Evolutionary conservation across 2,888 invertebrate species (phyloP).

Genomic region (Melanophora roralis): DNA sequence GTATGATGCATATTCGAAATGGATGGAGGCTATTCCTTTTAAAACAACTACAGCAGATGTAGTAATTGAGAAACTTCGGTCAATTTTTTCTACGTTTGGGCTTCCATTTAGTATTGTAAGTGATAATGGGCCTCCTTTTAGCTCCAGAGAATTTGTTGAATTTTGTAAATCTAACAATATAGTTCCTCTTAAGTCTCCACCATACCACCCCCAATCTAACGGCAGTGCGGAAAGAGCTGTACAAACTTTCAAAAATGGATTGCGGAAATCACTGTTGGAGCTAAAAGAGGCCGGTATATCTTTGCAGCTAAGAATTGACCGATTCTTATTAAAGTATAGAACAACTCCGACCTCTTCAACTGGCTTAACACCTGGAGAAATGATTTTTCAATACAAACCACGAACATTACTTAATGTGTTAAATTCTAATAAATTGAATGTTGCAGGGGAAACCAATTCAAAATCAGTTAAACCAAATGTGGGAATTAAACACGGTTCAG

Average conservation of each 20-base stretch:
- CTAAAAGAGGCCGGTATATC: neutral
- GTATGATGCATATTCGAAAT: constrained; percentile 17
- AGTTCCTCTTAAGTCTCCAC: neutral
- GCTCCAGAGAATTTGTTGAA: constrained; percentile 4
- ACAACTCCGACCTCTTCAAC: neutral
- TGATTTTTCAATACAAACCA: neutral
- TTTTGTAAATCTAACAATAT: constrained; percentile 19
- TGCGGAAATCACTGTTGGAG: neutral
- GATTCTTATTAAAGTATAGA: neutral
- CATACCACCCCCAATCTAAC: constrained; percentile 12
- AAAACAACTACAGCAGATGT: neutral
- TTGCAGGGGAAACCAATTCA: neutral
- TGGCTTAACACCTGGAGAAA: neutral
- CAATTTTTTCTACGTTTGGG: neutral
- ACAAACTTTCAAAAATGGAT: constrained; percentile 14
- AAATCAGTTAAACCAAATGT: too few species aligned
- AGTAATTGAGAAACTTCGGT: neutral
- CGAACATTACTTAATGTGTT: neutral
- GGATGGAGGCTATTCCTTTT: neutral
- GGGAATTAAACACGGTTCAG: neutral
- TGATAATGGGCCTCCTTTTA: constrained; percentile 36
- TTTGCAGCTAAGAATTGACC: neutral
- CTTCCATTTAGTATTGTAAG: constrained; percentile 11
- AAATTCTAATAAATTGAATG: neutral
- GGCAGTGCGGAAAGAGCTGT: constrained; percentile 25